phyloP scores from a whole-genome alignment of 2,888 invertebrate species.

The Rhagonycha lutea region DNA sequence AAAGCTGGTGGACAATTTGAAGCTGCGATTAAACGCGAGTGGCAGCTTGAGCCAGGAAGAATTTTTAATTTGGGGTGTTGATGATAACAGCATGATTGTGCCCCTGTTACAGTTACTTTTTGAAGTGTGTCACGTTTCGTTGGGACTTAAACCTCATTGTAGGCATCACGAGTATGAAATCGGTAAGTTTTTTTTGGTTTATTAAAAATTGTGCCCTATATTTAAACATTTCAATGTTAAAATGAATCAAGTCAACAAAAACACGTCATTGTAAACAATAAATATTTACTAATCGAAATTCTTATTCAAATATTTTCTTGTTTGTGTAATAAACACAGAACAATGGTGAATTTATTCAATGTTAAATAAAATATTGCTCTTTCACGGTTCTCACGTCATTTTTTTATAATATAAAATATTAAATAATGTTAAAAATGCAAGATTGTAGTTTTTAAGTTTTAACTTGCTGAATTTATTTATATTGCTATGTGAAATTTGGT shows the following conservation, averaged over 20 bases:
- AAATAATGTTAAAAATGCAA: neutral
- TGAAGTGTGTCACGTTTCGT: constrained; percentile 84
- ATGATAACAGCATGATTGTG: constrained; percentile 66
- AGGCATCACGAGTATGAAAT: constrained; percentile 81
- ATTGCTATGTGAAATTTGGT: neutral
- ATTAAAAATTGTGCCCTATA: neutral
- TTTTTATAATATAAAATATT: neutral
- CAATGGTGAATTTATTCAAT: neutral
- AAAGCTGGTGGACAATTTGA: constrained; percentile 70
- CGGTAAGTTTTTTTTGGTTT: constrained; percentile 53
- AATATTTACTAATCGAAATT: neutral
- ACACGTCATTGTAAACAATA: neutral
- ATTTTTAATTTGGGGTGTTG: constrained; percentile 83
- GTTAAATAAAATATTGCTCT: neutral
- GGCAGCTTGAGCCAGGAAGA: constrained; percentile 72
- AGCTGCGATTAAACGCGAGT: constrained; percentile 41
- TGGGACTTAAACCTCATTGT: constrained; percentile 81
- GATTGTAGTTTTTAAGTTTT: neutral
- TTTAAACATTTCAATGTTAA: neutral
- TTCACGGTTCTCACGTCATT: neutral
- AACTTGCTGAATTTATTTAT: neutral
- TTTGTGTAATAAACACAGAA: neutral
- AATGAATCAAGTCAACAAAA: neutral
- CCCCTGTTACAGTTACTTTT: constrained; percentile 74
- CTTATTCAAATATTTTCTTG: neutral